Evolutionary conservation across 2,113 vertebrate species (phyloP).

Genomic region (Ardeotis arabs): DNA sequence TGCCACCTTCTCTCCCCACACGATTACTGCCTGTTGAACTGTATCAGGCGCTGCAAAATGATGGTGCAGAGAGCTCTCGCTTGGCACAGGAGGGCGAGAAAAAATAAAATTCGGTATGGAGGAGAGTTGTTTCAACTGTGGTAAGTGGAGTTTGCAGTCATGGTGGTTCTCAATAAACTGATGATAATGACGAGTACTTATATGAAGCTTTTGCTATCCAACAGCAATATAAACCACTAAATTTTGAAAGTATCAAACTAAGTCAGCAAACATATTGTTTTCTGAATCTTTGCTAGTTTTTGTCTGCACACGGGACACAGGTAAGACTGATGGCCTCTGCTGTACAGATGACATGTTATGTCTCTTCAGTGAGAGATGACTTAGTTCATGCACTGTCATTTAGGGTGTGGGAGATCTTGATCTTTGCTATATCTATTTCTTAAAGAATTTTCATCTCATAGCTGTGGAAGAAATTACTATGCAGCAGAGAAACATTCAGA

Average conservation of each 20-base stretch:
- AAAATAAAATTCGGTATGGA: neutral
- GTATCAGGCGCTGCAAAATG: neutral
- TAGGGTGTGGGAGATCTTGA: neutral
- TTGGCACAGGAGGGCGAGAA: neutral
- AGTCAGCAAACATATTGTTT: neutral
- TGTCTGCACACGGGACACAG: neutral
- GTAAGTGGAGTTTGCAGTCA: neutral
- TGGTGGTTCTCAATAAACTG: neutral
- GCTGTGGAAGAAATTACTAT: neutral
- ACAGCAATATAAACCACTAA: neutral
- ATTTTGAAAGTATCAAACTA: neutral
- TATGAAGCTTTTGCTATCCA: neutral
- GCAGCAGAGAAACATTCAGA: neutral
- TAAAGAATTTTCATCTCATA: neutral
- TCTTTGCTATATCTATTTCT: neutral
- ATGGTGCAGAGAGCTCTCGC: neutral
- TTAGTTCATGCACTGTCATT: neutral
- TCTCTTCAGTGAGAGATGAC: neutral
- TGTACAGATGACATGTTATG: neutral
- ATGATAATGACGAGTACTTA: neutral
- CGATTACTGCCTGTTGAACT: neutral
- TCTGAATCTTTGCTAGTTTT: neutral
- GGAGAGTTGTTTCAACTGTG: neutral
- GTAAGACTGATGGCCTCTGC: neutral
- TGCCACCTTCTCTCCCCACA: rapidly evolving